Conservation (phyloP, 1,140 invertebrate genomes). For the Meteorus sp. region DNA sequence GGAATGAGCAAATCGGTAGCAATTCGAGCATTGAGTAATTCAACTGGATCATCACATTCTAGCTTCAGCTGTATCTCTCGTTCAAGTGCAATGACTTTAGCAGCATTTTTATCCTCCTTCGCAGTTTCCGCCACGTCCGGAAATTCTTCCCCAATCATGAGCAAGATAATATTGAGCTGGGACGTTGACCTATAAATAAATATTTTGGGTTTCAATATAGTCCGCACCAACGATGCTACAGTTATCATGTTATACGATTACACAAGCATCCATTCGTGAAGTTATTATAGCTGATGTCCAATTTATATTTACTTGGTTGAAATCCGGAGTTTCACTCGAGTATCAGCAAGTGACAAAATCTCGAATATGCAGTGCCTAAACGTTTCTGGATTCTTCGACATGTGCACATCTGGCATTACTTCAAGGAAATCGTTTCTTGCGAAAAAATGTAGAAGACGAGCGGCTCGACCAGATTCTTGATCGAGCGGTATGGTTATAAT, state of each 20-base stretch:
- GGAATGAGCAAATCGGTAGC: slow-evolving; percentile 48
- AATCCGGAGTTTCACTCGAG: slow-evolving; percentile 32
- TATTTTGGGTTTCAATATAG: slow-evolving; percentile 9
- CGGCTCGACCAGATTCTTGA: slow-evolving; percentile 8
- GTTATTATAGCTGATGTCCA: too few species aligned
- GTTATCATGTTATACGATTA: neutral
- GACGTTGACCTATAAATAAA: slow-evolving; percentile 37
- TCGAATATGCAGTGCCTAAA: slow-evolving; percentile 44
- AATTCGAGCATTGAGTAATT: slow-evolving; percentile 43
- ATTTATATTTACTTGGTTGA: slow-evolving; percentile 46
- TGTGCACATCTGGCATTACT: slow-evolving; percentile 31
- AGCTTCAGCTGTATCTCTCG: slow-evolving; percentile 45
- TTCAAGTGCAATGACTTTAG: slow-evolving; percentile 38
- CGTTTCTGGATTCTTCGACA: slow-evolving; percentile 29
- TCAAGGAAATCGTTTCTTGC: slow-evolving; percentile 35
- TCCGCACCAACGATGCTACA: neutral
- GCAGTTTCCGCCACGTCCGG: slow-evolving; percentile 29
- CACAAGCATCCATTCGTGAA: neutral
- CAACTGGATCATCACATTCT: slow-evolving; percentile 23
- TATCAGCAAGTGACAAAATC: slow-evolving; percentile 28
- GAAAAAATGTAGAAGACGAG: slow-evolving; percentile 34
- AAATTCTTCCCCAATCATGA: slow-evolving; percentile 37
- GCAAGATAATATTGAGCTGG: slow-evolving; percentile 42
- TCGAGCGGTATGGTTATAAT: slow-evolving; percentile 31
- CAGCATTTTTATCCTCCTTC: slow-evolving; percentile 30